Evolutionary conservation across 2,888 invertebrate species (phyloP).

Genomic region (Cryptocheilus praepositus): DNA sequence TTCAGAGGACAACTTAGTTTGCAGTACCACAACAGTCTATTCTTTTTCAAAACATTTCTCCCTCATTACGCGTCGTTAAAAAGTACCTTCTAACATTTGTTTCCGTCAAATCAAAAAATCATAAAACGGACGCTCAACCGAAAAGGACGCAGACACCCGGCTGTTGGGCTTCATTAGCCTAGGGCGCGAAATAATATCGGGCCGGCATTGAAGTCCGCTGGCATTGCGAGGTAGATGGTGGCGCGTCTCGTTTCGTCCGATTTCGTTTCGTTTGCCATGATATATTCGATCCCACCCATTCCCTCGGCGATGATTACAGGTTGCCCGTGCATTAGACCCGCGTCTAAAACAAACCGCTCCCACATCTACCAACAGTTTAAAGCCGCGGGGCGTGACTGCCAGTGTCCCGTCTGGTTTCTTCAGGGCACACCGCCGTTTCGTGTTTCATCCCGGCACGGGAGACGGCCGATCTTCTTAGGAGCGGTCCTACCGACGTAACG

Average conservation of each 20-base stretch:
- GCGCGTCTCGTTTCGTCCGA: conserved; percentile 32
- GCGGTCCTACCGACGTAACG: no score
- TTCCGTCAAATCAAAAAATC: no score
- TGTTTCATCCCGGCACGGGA: no score
- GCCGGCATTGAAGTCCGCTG: conserved; percentile 2
- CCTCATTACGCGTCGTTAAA: no score
- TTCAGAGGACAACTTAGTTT: no score
- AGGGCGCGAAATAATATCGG: conserved; percentile 15
- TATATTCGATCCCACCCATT: conserved; percentile 67
- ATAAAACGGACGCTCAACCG: no score
- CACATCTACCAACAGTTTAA: conserved; percentile 70
- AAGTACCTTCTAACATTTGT: no score
- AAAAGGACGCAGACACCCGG: no score
- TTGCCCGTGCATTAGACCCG: conserved; percentile 66
- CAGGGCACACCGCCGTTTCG: conserved; percentile 14
- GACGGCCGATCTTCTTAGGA: no score
- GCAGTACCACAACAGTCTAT: no score
- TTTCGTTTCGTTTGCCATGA: conserved; percentile 57
- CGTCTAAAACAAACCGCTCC: conserved; percentile 72
- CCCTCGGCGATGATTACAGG: conserved; percentile 68
- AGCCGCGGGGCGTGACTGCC: conserved; percentile 57
- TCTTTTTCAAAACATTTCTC: no score
- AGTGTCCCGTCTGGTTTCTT: conserved; percentile 35
- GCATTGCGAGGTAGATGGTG: conserved; percentile 26
- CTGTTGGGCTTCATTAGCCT: neutral